Conservation (phyloP, 35 echinoderm and acorn worm genomes). For the Diadema setosum region DNA sequence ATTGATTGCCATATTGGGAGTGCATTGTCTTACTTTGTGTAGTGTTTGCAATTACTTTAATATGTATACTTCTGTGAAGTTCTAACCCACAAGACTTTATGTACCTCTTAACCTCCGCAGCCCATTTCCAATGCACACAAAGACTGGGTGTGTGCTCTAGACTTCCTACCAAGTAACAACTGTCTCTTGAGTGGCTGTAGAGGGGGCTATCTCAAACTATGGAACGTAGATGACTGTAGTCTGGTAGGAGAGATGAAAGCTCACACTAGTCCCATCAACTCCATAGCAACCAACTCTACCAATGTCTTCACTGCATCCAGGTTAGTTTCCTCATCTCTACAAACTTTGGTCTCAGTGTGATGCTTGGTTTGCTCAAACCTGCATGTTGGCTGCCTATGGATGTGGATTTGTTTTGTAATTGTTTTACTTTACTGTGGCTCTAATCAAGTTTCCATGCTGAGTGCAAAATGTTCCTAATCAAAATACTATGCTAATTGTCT, state of each 20-base stretch:
- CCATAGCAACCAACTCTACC: constrained; percentile 86
- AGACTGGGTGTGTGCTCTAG: constrained; percentile 96
- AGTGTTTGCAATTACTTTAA: no score
- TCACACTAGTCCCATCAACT: constrained; percentile 95
- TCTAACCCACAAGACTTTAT: no score
- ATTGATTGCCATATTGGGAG: no score
- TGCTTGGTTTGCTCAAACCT: no score
- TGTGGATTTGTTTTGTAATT: not conserved
- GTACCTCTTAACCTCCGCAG: constrained; percentile 7
- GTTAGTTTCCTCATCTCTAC: no score
- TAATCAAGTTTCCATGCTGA: no score
- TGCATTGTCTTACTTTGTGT: no score
- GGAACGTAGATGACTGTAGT: constrained; percentile 69
- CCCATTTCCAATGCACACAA: constrained; percentile 93
- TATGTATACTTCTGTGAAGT: no score
- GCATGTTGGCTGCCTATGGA: not conserved
- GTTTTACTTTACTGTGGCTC: not conserved
- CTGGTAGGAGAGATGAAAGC: constrained; percentile 93
- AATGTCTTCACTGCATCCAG: constrained; percentile 97
- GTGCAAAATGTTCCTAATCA: no score
- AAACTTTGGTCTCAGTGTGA: no score
- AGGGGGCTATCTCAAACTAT: constrained; percentile 79
- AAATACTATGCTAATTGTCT: no score
- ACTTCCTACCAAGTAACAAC: constrained; percentile 77
- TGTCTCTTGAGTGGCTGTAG: constrained; percentile 90